Evolutionary conservation across 2,797 vertebrate species (phyloP), one percentile per base, ranked within the genome.

Genomic region (Sebastes itinus): DNA sequence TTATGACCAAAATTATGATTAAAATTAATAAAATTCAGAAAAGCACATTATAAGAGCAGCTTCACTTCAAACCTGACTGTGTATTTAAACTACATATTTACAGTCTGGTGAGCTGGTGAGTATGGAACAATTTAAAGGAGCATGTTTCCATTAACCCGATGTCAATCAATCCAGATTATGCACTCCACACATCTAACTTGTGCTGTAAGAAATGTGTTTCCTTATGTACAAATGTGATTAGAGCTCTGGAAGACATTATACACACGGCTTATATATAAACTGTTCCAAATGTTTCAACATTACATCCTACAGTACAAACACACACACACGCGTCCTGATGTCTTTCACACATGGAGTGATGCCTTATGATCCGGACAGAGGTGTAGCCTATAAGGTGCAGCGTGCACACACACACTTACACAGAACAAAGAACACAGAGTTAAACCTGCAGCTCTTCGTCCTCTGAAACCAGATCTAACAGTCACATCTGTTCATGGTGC

Each of bases 391-490:
- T 6, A 11, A 25, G 22, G 54, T 35, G 18, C 11, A 33, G 12
- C 10, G 12, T 27, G 66, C 68, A 79, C 61, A 79, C 60, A 66
- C 30, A 2, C 46, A 62, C 10, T 2, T 64, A 35, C 5, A 28
- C 23, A 27, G 2, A 11, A 32, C 13, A 63, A 2, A 64, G 46
- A 35, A 8, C 64, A 35, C 5, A 0, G 16, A 33, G 27, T 55
- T 22, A 9, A 54, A 6, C 30, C 28, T 55, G 6, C 20, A 69
- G 30, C 65, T 33, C 30, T 18, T 62, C 18, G 12, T 35, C 66
- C 56, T 75, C 38, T 75, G 67, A 75, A 67, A 77, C 71, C 54
- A 60, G 69, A 75, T 42, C 27, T 28, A 75, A 73, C 38, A 30
- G 65, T 18, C 52, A 52, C 59, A n/a, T 61, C 64, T 73, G 65